Percentiles rank a stretch among this genome's conserved stretches.
Evolutionary conservation across 2,797 vertebrate genomes (phyloP).

Genomic region (Sebastes taczanowskii): DNA sequence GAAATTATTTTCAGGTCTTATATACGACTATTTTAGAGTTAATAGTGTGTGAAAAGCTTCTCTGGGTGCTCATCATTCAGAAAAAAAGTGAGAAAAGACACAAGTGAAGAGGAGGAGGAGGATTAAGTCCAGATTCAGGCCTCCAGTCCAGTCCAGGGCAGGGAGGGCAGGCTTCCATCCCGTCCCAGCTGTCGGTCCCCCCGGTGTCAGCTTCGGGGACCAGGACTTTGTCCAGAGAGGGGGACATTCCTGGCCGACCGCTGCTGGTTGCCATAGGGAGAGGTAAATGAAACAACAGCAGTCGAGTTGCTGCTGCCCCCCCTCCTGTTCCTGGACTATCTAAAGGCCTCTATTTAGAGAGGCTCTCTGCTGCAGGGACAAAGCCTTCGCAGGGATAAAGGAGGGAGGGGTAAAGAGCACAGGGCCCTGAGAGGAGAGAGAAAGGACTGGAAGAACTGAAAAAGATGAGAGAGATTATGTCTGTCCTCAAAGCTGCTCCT

Average conservation of each 20-base stretch:
- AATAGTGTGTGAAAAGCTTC: slow-evolving; percentile 58
- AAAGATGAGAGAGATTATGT: slow-evolving; percentile 77
- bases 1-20: slow-evolving; percentile 41
- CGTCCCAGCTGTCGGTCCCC: slow-evolving; percentile 79
- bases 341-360: slow-evolving; percentile 86
- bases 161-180: slow-evolving; percentile 72
- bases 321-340: slow-evolving; percentile 80
- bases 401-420: slow-evolving; percentile 74
- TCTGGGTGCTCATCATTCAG: slow-evolving; percentile 52
- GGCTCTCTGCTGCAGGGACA: slow-evolving; percentile 81
- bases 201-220: slow-evolving; percentile 76
- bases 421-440: slow-evolving; percentile 65
- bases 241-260: slow-evolving; percentile 92
- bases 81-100: slow-evolving; percentile 55
- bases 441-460: slow-evolving; percentile 62
- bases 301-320: slow-evolving; percentile 78
- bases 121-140: slow-evolving; percentile 71
- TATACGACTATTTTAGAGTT: slow-evolving; percentile 38
- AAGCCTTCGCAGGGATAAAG: slow-evolving; percentile 86
- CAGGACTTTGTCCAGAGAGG: slow-evolving; percentile 92
- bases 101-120: slow-evolving; percentile 56
- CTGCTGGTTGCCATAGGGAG: slow-evolving; percentile 97
- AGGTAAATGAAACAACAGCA: slow-evolving; percentile 90
- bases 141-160: slow-evolving; percentile 66
- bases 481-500: slow-evolving; percentile 66